These are phyloP conservation scores for Naso thynnoides DNA, from an alignment of 2,797 vertebrate genomes.

Conservation along the genomic window DNA sequence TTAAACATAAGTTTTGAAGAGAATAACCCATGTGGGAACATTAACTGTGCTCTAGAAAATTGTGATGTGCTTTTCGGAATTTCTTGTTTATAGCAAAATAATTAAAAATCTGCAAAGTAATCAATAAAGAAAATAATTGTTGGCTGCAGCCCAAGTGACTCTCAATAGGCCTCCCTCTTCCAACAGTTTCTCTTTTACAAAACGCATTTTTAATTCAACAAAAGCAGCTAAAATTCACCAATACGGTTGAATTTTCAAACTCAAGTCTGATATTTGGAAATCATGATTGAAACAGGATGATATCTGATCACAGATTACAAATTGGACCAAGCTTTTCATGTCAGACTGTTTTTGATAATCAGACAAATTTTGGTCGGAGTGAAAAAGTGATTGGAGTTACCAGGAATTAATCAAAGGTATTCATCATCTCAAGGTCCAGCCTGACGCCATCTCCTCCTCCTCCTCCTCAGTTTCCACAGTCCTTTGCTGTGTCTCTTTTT, in stretches of 20 bases:
- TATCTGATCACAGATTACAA: background rate
- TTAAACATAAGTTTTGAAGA: background rate
- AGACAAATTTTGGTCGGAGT: background rate
- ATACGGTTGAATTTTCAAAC: background rate
- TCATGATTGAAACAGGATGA: background rate
- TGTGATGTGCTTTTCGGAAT: too few relatives aligned
- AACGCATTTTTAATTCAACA: background rate
- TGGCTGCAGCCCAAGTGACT: background rate
- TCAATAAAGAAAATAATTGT: background rate
- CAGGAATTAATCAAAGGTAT: conserved; percentile 40
- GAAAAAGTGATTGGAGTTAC: conserved; percentile 15
- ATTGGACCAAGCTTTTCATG: background rate
- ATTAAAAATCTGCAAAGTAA: background rate
- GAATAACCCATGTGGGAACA: background rate
- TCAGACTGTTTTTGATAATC: background rate
- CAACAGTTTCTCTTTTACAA: background rate
- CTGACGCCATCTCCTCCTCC: conserved; percentile 18
- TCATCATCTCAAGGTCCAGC: conserved; percentile 49
- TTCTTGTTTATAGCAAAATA: too few relatives aligned
- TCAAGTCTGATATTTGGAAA: background rate
- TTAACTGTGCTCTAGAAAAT: background rate
- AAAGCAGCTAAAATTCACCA: background rate
- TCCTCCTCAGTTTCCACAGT: conserved; percentile 55
- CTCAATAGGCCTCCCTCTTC: background rate
- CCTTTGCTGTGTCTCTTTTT: conserved; percentile 59